These are phyloP conservation scores for Xerus rutilus DNA, from an alignment of 2,797 vertebrate genomes.

Conservation along the genomic window DNA sequence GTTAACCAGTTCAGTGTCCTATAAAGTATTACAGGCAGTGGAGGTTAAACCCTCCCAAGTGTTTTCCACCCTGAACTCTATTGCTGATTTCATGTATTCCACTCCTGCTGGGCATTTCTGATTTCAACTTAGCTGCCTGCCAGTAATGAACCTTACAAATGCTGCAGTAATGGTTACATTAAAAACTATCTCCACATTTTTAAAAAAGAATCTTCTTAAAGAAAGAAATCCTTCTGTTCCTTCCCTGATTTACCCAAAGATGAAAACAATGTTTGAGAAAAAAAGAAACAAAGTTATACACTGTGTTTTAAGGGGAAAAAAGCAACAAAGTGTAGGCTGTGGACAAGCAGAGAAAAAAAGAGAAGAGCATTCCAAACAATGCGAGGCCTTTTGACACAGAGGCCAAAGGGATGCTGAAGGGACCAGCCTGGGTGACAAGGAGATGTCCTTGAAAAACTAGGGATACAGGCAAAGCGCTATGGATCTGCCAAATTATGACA, in stretches of 20 bases:
- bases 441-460: background rate
- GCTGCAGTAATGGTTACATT: background rate
- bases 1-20: background rate
- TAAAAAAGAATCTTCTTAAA: background rate
- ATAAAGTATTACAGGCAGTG: background rate
- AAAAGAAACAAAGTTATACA: background rate
- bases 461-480: background rate
- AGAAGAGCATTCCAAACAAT: background rate
- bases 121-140: background rate
- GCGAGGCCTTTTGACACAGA: background rate
- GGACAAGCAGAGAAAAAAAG: background rate
- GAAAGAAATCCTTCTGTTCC: constrained; percentile 21
- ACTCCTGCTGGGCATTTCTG: background rate
- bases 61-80: background rate
- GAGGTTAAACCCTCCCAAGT: background rate
- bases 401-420: background rate
- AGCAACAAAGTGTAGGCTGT: background rate
- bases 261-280: constrained; percentile 37
- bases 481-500: background rate
- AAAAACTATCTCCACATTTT: background rate
- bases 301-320: background rate
- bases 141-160: constrained; percentile 30
- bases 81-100: background rate
- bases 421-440: background rate
- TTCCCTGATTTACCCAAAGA: constrained; percentile 36